Conservation (phyloP, 2,888 invertebrate genomes). For the Drosophila monieri region DNA sequence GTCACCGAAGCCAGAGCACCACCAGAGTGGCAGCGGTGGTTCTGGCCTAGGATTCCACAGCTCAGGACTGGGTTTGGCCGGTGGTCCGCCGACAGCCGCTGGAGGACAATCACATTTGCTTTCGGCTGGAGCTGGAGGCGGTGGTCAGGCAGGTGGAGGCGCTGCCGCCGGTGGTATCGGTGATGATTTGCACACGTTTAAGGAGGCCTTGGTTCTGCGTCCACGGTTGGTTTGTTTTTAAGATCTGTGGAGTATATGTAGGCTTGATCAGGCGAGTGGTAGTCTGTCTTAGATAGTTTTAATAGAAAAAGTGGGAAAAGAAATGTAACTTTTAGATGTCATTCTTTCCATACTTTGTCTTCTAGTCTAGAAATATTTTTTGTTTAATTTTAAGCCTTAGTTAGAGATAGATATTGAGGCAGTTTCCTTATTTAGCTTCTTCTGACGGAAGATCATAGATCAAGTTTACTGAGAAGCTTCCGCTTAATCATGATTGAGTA, state of each 20-base stretch:
- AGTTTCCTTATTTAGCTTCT: too few relatives aligned
- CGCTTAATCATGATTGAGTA: neutral
- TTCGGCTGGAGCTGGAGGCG: constrained; percentile 30
- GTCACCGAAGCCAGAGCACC: constrained; percentile 82
- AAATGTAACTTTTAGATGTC: too few relatives aligned
- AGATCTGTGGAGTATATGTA: neutral
- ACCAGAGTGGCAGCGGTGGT: constrained; percentile 41
- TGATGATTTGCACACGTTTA: constrained; percentile 88
- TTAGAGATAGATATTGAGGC: too few relatives aligned
- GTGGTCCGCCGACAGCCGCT: constrained; percentile 34
- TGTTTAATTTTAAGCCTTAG: too few relatives aligned
- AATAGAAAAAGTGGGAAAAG: too few relatives aligned
- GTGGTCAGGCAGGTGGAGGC: constrained; percentile 33
- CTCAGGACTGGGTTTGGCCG: constrained; percentile 34
- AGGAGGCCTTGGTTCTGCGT: constrained; percentile 88
- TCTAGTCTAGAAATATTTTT: too few relatives aligned
- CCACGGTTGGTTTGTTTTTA: constrained; percentile 74
- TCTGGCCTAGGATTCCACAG: constrained; percentile 37
- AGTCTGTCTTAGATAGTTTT: too few relatives aligned
- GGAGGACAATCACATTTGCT: constrained; percentile 56
- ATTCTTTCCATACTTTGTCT: too few relatives aligned
- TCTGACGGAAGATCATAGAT: neutral
- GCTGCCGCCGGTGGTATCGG: constrained; percentile 39
- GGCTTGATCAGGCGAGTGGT: too few relatives aligned
- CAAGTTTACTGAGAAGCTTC: neutral